Evolutionary conservation across 2,888 invertebrate genomes (phyloP).

Genomic region (Heliothis peltigera): DNA sequence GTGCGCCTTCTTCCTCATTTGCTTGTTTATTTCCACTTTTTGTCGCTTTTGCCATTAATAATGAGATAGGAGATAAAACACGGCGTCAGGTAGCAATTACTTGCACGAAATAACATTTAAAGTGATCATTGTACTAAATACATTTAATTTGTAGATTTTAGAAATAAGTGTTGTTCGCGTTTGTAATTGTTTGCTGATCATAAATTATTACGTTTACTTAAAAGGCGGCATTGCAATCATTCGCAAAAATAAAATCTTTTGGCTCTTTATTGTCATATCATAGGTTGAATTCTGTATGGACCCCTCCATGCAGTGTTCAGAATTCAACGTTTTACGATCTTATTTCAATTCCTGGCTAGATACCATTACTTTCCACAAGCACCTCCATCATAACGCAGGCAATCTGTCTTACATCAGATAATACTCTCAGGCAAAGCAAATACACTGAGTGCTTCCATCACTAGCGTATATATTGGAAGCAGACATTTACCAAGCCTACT

Average conservation of each 20-base stretch:
- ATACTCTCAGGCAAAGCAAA: slow-evolving; percentile 50
- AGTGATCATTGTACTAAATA: slow-evolving; percentile 32
- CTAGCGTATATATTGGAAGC: slow-evolving; percentile 37
- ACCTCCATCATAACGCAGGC: slow-evolving; percentile 10
- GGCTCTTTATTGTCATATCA: too few species aligned
- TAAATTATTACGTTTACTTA: too few species aligned
- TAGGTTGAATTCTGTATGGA: too few species aligned
- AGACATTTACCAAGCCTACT: slow-evolving; percentile 50
- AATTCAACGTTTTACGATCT: too few species aligned
- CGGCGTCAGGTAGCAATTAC: slow-evolving; percentile 63
- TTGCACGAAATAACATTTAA: slow-evolving; percentile 64
- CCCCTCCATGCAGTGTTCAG: too few species aligned
- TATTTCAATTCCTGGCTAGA: slow-evolving; percentile 12
- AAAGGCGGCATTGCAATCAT: too few species aligned
- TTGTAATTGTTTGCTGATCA: too few species aligned
- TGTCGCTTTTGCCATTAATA: slow-evolving; percentile 57
- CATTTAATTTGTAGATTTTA: slow-evolving; percentile 21
- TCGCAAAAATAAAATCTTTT: too few species aligned
- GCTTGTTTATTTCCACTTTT: slow-evolving; percentile 62
- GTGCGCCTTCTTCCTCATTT: slow-evolving; percentile 65
- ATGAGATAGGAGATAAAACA: slow-evolving; percentile 51
- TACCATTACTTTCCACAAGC: slow-evolving; percentile 6
- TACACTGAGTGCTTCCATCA: slow-evolving; percentile 56
- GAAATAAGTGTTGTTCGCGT: neutral
- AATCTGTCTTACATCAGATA: slow-evolving; percentile 51